These are phyloP conservation scores for Hetaerina americana DNA, from an alignment of 1,140 invertebrate species.

Conservation along the genomic window DNA sequence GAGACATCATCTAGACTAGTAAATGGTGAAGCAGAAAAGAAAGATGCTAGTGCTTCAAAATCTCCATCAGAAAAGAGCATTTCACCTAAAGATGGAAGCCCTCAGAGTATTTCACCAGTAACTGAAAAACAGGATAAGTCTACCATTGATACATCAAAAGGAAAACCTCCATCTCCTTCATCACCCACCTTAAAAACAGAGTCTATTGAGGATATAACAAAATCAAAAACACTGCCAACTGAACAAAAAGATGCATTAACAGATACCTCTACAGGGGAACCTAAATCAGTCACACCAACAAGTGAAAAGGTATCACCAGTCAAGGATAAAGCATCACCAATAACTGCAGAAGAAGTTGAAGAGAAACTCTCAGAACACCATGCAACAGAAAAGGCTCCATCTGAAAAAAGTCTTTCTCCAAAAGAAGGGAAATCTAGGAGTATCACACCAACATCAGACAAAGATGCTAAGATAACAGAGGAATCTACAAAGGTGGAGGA, in stretches of 20 bases:
- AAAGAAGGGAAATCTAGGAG: neutral
- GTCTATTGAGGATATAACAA: too few species aligned
- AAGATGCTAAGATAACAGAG: constrained; percentile 11
- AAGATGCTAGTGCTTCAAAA: neutral
- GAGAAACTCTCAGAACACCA: neutral
- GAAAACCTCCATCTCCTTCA: neutral
- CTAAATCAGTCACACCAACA: neutral
- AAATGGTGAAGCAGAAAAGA: neutral
- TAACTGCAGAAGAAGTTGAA: too few species aligned
- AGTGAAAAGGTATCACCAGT: too few species aligned
- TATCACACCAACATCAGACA: neutral
- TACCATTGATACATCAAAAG: neutral
- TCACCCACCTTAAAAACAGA: too few species aligned
- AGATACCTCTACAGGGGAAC: neutral
- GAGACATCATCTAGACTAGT: neutral
- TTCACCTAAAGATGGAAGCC: neutral
- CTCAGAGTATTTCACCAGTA: neutral
- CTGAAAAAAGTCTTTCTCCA: neutral
- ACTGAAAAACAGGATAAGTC: neutral
- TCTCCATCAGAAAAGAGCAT: neutral
- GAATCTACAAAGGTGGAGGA: constrained; percentile 15
- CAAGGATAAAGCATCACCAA: too few species aligned
- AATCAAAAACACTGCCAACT: neutral
- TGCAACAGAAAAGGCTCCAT: neutral
- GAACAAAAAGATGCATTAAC: neutral